Evolutionary conservation across 1,140 invertebrate genomes (phyloP).

Genomic region (Ditylenchus dipsaci): DNA sequence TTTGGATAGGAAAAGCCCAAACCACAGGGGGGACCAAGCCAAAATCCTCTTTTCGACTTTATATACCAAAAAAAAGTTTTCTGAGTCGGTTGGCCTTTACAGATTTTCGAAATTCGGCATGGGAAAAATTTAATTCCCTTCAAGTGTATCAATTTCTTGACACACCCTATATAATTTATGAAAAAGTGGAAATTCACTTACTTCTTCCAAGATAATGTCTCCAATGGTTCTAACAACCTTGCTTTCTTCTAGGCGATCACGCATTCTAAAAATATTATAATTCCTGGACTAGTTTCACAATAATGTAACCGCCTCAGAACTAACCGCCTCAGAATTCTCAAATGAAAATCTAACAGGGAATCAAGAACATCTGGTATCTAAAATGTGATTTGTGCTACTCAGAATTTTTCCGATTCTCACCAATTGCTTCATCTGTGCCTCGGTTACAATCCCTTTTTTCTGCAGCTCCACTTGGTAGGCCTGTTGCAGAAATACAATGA

Average conservation of each 20-base stretch:
- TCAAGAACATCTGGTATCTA: conserved; percentile 45
- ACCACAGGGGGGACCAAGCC: too few relatives aligned
- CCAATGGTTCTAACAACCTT: conserved; percentile 39
- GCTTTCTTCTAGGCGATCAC: conserved; percentile 12
- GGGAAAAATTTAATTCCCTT: too few relatives aligned
- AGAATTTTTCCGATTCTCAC: not conserved
- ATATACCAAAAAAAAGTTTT: too few relatives aligned
- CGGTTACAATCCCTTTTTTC: conserved; percentile 28
- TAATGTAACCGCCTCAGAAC: not conserved
- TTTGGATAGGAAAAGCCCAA: too few relatives aligned
- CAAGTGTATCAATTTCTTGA: too few relatives aligned
- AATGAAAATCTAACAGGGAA: conserved; percentile 44
- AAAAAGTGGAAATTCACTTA: not conserved
- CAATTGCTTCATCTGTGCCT: conserved; percentile 17
- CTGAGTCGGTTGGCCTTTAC: too few relatives aligned
- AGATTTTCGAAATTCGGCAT: too few relatives aligned
- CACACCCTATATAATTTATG: too few relatives aligned
- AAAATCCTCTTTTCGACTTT: too few relatives aligned
- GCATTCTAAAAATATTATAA: not conserved
- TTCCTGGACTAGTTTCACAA: not conserved
- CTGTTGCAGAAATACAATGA: conserved; percentile 43
- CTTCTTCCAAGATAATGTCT: conserved; percentile 41
- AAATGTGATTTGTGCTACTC: too few relatives aligned
- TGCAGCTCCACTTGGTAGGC: conserved; percentile 42
- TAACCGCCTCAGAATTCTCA: conserved; percentile 35